Conservation (phyloP, 2,113 vertebrate genomes). For the Vicugna pacos region DNA sequence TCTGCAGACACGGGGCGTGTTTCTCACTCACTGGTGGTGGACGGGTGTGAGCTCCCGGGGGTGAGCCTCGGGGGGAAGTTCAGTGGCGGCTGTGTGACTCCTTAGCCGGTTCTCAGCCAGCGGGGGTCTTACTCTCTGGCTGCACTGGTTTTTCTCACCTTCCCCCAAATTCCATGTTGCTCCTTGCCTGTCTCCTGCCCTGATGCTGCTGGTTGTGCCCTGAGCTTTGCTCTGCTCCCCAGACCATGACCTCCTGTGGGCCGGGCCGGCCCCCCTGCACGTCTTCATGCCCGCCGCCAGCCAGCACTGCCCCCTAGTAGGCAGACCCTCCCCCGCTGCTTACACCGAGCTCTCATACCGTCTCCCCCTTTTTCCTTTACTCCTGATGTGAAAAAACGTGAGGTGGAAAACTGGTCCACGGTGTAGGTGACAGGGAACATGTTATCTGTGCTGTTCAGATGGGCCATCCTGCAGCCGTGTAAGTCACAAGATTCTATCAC, state of each 20-base stretch:
- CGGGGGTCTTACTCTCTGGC: fast-evolving
- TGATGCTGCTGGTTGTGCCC: fast-evolving
- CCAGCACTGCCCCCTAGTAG: fast-evolving
- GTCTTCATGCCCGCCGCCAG: fast-evolving
- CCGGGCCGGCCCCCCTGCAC: not conserved
- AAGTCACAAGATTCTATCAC: constrained; percentile 70
- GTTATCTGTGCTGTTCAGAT: constrained; percentile 72
- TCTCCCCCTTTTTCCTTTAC: not conserved
- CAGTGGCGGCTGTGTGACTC: not conserved
- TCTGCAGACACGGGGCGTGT: fast-evolving
- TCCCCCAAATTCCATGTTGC: fast-evolving
- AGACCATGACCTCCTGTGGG: fast-evolving
- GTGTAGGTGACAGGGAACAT: constrained; percentile 63
- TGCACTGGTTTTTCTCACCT: fast-evolving
- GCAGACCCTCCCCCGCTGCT: not conserved
- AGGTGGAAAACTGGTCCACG: constrained; percentile 35
- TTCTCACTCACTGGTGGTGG: not conserved
- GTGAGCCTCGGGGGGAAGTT: too few relatives aligned
- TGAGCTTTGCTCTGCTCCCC: fast-evolving
- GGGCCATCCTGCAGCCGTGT: constrained; percentile 66
- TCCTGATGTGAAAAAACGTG: constrained; percentile 46
- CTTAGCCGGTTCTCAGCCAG: fast-evolving
- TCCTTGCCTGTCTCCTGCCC: fast-evolving
- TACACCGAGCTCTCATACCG: fast-evolving
- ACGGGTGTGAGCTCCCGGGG: fast-evolving